These are phyloP conservation scores for Melanogrammus aeglefinus DNA, from an alignment of 2,797 vertebrate species.

Conservation along the genomic window DNA sequence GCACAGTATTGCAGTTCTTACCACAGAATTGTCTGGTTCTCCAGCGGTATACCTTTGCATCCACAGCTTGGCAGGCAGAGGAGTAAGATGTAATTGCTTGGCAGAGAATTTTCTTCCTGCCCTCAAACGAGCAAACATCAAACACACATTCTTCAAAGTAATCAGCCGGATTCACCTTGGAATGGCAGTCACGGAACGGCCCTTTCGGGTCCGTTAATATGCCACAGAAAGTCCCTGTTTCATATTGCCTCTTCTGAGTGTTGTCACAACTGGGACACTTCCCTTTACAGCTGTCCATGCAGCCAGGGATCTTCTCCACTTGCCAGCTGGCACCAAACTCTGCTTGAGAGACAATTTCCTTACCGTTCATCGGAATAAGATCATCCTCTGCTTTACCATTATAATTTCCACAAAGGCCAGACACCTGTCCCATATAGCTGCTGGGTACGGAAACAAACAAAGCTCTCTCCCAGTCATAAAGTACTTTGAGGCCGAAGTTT, in stretches of 20 bases:
- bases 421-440: conserved; percentile 62
- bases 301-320: conserved; percentile 59
- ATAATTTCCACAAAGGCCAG: conserved; percentile 75
- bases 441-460: conserved; percentile 59
- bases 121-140: conserved; percentile 68
- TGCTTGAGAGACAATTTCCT: not conserved
- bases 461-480: conserved; percentile 64
- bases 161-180: conserved; percentile 47
- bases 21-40: conserved; percentile 67
- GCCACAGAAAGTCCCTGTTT: conserved; percentile 63
- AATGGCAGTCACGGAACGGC: conserved; percentile 69
- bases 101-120: conserved; percentile 61
- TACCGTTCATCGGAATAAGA: conserved; percentile 54
- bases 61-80: conserved; percentile 65
- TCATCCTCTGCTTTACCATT: conserved; percentile 62
- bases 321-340: conserved; percentile 68
- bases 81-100: conserved; percentile 64
- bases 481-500: conserved; percentile 62
- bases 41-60: conserved; percentile 67
- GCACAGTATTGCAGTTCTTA: conserved; percentile 48
- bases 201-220: conserved; percentile 59
- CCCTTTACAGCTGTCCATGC: conserved; percentile 53
- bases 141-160: conserved; percentile 71
- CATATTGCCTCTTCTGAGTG: conserved; percentile 45
- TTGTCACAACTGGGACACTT: conserved; percentile 56